phyloP scores from a whole-genome alignment of 2,888 invertebrate species.

The Bembecia ichneumoniformis region DNA sequence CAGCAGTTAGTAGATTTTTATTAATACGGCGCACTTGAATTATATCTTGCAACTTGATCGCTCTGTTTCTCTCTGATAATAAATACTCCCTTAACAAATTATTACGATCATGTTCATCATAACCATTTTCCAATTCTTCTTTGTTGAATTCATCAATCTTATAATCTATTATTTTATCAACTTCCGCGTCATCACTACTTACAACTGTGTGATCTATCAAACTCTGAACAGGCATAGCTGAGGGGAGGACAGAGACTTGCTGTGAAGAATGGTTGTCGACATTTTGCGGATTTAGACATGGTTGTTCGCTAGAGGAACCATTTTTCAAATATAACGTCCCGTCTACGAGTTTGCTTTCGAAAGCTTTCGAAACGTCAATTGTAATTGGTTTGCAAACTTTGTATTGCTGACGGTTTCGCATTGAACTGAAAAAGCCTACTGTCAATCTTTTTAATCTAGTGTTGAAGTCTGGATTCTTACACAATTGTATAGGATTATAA shows the following conservation, averaged over 20 bases:
- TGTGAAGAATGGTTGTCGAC: slow-evolving; percentile 5
- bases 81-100: slow-evolving; percentile 14
- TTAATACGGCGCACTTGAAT: slow-evolving; percentile 41
- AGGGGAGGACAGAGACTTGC: slow-evolving; percentile 26
- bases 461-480: slow-evolving; percentile 64
- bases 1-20: slow-evolving; percentile 43
- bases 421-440: slow-evolving; percentile 40
- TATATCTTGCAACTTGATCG: slow-evolving; percentile 43
- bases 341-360: slow-evolving; percentile 42
- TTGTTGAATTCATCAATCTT: slow-evolving; percentile 4
- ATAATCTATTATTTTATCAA: background rate
- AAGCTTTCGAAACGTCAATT: slow-evolving; percentile 48
- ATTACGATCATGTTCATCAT: slow-evolving; percentile 3
- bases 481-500: slow-evolving; percentile 48
- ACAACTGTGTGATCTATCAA: slow-evolving; percentile 24
- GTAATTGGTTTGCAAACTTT: slow-evolving; percentile 50
- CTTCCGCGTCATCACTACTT: background rate
- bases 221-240: slow-evolving; percentile 35
- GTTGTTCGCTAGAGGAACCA: slow-evolving; percentile 3
- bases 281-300: slow-evolving; percentile 6
- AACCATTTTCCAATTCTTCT: slow-evolving; percentile 6
- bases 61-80: slow-evolving; percentile 30
- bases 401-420: slow-evolving; percentile 37
- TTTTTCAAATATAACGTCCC: slow-evolving; percentile 38
- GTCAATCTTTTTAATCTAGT: slow-evolving; percentile 47